Evolutionary conservation across 2,113 vertebrate species (phyloP).

Genomic region (Oreochromis niloticus): DNA sequence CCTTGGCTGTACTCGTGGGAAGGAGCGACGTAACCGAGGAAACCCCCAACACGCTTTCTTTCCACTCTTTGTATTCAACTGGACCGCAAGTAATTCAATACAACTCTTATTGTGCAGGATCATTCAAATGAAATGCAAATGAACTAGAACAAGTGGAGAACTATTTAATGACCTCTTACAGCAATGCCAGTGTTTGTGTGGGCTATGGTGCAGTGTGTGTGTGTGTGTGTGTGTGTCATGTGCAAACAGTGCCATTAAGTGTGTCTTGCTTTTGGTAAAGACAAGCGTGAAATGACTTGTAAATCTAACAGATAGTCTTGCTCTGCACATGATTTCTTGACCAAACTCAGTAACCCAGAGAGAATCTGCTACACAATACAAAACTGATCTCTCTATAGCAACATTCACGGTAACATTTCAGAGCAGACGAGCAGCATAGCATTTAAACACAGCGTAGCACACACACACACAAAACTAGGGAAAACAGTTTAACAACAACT

Average conservation of each 20-base stretch:
- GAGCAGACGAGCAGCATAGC: slow-evolving; percentile 33
- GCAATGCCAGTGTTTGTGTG: slow-evolving; percentile 19
- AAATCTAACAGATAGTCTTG: slow-evolving; percentile 8
- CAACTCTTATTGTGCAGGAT: slow-evolving; percentile 45
- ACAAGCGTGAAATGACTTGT: not conserved
- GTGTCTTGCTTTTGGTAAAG: not conserved
- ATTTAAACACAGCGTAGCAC: slow-evolving; percentile 26
- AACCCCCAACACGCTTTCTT: slow-evolving; percentile 45
- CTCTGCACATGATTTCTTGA: slow-evolving; percentile 24
- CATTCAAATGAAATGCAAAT: slow-evolving; percentile 53
- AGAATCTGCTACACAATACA: slow-evolving; percentile 32
- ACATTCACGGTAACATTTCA: slow-evolving; percentile 65
- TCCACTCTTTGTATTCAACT: slow-evolving; percentile 60
- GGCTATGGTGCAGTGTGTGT: not conserved
- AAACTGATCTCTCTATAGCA: slow-evolving; percentile 59
- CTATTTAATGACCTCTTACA: slow-evolving; percentile 32
- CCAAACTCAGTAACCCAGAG: slow-evolving; percentile 22
- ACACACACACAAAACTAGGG: not conserved
- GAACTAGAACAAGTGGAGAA: slow-evolving; percentile 42
- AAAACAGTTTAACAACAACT: slow-evolving; percentile 12
- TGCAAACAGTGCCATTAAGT: not conserved
- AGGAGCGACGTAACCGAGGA: slow-evolving; percentile 13
- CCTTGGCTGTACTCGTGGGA: not conserved
- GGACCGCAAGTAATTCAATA: slow-evolving; percentile 62
- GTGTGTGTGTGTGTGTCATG: not conserved